phyloP scores from a whole-genome alignment of 1,140 invertebrate genomes.

The Melitaea cinxia region DNA sequence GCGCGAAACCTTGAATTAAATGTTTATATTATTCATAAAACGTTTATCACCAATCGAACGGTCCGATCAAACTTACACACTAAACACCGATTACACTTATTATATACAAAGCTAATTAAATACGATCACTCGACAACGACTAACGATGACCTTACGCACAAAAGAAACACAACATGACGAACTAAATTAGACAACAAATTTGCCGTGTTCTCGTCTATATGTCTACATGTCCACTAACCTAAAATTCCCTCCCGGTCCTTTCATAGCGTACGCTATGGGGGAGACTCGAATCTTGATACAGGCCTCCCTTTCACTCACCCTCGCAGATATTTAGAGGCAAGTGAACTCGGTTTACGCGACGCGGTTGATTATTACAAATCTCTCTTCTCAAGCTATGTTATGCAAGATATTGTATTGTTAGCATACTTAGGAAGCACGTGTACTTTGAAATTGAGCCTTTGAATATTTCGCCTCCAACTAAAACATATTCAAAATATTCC shows the following conservation, averaged over 20 bases:
- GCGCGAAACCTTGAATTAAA: slow-evolving; percentile 30
- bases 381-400: slow-evolving; percentile 52
- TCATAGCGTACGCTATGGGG: slow-evolving; percentile 71
- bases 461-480: too few species aligned
- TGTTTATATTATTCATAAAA: slow-evolving; percentile 7
- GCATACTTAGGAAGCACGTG: slow-evolving; percentile 21
- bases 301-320: slow-evolving; percentile 75
- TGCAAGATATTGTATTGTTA: slow-evolving; percentile 45
- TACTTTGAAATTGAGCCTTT: background rate
- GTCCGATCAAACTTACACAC: background rate
- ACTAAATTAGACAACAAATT: slow-evolving; percentile 81
- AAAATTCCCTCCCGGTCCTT: slow-evolving; percentile 75
- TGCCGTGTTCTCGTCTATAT: slow-evolving; percentile 81
- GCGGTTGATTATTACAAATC: slow-evolving; percentile 75
- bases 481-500: too few species aligned
- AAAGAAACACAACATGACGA: slow-evolving; percentile 80
- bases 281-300: slow-evolving; percentile 69
- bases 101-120: slow-evolving; percentile 46
- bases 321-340: slow-evolving; percentile 69
- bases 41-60: slow-evolving; percentile 7
- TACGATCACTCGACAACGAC: slow-evolving; percentile 64
- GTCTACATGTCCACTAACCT: slow-evolving; percentile 82
- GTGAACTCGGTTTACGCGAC: slow-evolving; percentile 73
- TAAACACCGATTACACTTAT: slow-evolving; percentile 38
- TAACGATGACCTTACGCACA: slow-evolving; percentile 78